A percentile compares a stretch with the other conserved stretches of the same genome.
phyloP scores from a whole-genome alignment of 2,113 vertebrate species.

The Aleadryas rufinucha region DNA sequence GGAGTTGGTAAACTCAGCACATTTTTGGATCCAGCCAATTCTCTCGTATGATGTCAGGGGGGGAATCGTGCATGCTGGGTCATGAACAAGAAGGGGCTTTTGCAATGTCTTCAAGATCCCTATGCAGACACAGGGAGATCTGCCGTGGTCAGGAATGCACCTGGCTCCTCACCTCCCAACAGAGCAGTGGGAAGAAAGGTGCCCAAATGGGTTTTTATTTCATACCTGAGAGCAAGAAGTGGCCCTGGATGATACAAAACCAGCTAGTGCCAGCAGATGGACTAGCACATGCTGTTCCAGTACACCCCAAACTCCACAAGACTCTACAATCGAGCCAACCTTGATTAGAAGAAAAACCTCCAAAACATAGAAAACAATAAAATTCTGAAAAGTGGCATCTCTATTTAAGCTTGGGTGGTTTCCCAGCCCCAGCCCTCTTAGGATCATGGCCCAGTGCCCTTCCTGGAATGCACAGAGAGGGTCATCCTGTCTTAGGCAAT shows the following conservation, averaged over 20 bases:
- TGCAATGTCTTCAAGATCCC: neutral
- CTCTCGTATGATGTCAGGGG: accelerated
- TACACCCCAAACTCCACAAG: neutral
- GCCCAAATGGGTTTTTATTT: neutral
- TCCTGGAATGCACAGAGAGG: neutral
- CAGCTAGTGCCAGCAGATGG: neutral
- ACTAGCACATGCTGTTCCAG: neutral
- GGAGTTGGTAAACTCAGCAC: neutral
- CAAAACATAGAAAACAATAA: neutral
- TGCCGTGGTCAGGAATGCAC: accelerated
- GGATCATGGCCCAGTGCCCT: neutral
- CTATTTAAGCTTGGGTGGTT: neutral
- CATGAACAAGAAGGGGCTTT: neutral
- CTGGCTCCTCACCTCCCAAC: neutral
- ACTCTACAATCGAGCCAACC: neutral
- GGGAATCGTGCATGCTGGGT: accelerated
- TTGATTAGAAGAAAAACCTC: neutral
- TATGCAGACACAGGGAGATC: neutral
- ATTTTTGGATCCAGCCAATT: neutral
- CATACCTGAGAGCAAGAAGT: neutral
- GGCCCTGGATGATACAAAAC: neutral
- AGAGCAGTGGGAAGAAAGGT: neutral
- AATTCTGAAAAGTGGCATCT: neutral
- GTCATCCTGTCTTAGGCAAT: too few species aligned
- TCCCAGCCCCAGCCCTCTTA: neutral